phyloP scores from a whole-genome alignment of 2,888 invertebrate genomes.

The Antheraea yamamai region DNA sequence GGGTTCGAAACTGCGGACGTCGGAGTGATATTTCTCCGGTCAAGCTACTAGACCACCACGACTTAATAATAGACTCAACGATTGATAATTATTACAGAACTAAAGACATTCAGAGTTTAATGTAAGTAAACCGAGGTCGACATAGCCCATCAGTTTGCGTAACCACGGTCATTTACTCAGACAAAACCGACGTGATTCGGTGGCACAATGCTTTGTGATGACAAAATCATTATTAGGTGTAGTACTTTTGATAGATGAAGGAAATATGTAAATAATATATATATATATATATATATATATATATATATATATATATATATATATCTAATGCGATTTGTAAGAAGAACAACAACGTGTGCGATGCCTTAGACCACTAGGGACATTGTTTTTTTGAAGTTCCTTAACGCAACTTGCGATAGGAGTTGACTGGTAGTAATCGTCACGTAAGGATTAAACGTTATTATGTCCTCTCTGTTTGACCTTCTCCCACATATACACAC shows the following conservation, averaged over 20 bases:
- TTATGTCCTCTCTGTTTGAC: too few species aligned
- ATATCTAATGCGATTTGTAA: background rate
- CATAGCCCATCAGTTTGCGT: slow-evolving; percentile 28
- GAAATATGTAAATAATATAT: background rate
- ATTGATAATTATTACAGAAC: background rate
- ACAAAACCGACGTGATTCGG: slow-evolving; percentile 15
- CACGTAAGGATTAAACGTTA: too few species aligned
- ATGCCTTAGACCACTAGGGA: background rate
- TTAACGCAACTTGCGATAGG: too few species aligned
- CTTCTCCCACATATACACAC: too few species aligned
- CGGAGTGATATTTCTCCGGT: too few species aligned
- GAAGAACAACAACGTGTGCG: background rate
- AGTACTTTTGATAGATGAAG: slow-evolving; percentile 3
- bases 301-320: too few species aligned
- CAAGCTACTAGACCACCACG: too few species aligned
- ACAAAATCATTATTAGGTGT: slow-evolving; percentile 1
- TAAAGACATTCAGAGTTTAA: background rate
- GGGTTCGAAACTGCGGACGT: too few species aligned
- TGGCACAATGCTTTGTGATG: slow-evolving; percentile 10
- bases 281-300: too few species aligned
- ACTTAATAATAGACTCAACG: background rate
- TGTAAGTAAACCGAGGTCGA: slow-evolving; percentile 37
- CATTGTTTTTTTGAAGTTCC: background rate
- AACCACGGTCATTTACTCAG: slow-evolving; percentile 40
- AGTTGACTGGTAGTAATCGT: too few species aligned